These are phyloP conservation scores for Trileptium ribeirensis DNA, from an alignment of 2,888 invertebrate species.

Conservation along the genomic window DNA sequence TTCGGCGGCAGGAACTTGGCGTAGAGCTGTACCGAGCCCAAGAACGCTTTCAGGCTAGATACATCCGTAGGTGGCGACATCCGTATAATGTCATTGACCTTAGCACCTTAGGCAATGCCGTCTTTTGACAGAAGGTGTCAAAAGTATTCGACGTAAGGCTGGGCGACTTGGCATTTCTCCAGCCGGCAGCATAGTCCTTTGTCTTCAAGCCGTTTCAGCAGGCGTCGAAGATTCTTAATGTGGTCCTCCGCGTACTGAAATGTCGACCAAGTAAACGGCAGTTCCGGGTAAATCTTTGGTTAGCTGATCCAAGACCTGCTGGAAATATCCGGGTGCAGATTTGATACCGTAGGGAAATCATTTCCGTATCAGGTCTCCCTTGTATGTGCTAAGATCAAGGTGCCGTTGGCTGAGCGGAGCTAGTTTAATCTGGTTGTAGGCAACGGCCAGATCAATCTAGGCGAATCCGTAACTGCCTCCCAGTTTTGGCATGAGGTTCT, in stretches of 20 bases:
- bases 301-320: conserved; percentile 27
- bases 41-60: background rate
- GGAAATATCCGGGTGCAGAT: conserved; percentile 26
- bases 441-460: background rate
- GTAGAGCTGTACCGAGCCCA: background rate
- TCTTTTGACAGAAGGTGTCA: conserved; percentile 17
- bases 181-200: conserved; percentile 22
- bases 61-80: conserved; percentile 15
- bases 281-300: conserved; percentile 23
- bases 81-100: conserved; percentile 26
- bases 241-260: background rate
- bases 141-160: background rate
- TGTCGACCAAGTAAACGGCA: conserved; percentile 24
- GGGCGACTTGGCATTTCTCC: conserved; percentile 23
- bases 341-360: conserved; percentile 23
- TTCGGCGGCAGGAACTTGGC: background rate
- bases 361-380: conserved; percentile 24
- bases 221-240: background rate
- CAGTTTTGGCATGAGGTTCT: background rate
- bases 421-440: conserved; percentile 8
- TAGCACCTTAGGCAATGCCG: conserved; percentile 20
- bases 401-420: background rate
- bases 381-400: conserved; percentile 22
- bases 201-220: conserved; percentile 10
- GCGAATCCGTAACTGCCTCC: background rate